Percentiles rank a stretch among this genome's conserved stretches.
phyloP scores from a whole-genome alignment of 2,797 vertebrate genomes.

The Zenarchopterus dispar region DNA sequence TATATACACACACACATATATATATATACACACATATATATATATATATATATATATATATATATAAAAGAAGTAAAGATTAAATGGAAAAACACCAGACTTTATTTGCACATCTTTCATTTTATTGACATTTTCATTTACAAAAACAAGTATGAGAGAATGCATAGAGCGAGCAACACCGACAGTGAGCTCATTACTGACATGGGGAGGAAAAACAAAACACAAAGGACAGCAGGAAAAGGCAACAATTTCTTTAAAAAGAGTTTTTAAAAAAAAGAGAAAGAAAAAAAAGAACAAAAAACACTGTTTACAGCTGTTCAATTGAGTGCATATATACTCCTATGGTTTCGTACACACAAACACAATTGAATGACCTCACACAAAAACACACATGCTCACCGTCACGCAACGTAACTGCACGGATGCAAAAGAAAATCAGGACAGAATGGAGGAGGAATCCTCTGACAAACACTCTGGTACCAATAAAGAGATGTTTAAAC shows the following conservation, averaged over 20 bases:
- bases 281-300: constrained; percentile 61
- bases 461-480: constrained; percentile 27
- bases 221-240: constrained; percentile 40
- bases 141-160: constrained; percentile 73
- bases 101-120: constrained; percentile 56
- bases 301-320: constrained; percentile 63
- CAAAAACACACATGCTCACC: constrained; percentile 14
- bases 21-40: too few species aligned
- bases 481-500: constrained; percentile 21
- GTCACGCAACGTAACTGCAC: constrained; percentile 33
- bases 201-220: constrained; percentile 9
- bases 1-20: too few species aligned
- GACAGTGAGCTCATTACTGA: constrained; percentile 41
- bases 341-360: constrained; percentile 31
- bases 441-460: constrained; percentile 26
- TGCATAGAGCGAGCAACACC: constrained; percentile 67
- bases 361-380: constrained; percentile 30
- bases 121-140: constrained; percentile 74
- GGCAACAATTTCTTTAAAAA: constrained; percentile 43
- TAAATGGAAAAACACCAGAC: not conserved
- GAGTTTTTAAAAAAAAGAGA: constrained; percentile 61
- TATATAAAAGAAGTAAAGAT: too few species aligned
- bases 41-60: too few species aligned
- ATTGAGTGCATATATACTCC: constrained; percentile 25
- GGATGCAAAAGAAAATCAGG: constrained; percentile 30